Percentiles rank a stretch among this genome's conserved stretches.
These are phyloP conservation scores for Tyrannus savana DNA, from an alignment of 2,113 vertebrate genomes.

Conservation along the genomic window DNA sequence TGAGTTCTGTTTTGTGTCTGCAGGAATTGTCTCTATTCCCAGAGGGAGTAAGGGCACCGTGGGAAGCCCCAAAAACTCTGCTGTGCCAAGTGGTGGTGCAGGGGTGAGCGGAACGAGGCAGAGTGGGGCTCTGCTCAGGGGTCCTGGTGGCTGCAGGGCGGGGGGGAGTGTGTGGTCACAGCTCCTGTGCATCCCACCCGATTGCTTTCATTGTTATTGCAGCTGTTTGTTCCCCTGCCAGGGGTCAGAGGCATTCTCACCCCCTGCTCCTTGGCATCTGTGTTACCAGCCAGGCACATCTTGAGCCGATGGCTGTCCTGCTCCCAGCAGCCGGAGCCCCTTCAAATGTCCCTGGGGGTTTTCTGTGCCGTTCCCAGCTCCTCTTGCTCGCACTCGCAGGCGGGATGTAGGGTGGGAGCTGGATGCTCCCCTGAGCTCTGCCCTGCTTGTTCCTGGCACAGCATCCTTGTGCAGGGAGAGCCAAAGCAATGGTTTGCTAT, in stretches of 20 bases:
- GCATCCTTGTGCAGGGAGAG: not conserved
- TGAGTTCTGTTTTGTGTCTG: not conserved
- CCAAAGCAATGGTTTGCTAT: not conserved
- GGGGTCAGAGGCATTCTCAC: not conserved
- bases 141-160: not conserved
- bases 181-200: not conserved
- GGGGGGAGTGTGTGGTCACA: rapidly evolving
- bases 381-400: rapidly evolving
- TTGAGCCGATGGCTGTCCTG: not conserved
- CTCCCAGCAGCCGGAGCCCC: not conserved
- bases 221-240: not conserved
- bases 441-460: not conserved
- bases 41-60: rapidly evolving
- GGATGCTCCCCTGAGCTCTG: not conserved
- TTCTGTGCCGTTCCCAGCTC: not conserved
- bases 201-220: not conserved
- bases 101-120: rapidly evolving
- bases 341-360: not conserved
- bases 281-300: not conserved
- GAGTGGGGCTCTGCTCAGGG: not conserved
- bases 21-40: not conserved
- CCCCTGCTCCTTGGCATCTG: not conserved
- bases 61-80: not conserved
- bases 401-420: not conserved
- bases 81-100: not conserved